These are phyloP conservation scores for Drosophila histrio DNA, from an alignment of 2,888 invertebrate genomes.

Conservation along the genomic window DNA sequence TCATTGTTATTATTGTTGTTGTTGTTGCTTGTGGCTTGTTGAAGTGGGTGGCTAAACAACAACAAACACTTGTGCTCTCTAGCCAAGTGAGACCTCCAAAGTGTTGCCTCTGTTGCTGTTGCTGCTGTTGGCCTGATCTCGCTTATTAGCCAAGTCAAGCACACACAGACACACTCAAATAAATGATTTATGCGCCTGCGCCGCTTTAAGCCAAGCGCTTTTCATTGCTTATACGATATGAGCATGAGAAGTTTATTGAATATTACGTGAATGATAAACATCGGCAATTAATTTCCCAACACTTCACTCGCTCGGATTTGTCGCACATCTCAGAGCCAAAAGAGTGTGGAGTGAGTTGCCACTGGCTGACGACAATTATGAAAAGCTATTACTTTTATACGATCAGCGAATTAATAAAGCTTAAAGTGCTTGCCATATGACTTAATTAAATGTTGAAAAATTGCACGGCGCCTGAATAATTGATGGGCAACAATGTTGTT, in stretches of 20 bases:
- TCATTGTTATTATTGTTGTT: conserved; percentile 36
- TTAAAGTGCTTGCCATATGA: conserved; percentile 65
- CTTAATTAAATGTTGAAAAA: conserved; percentile 75
- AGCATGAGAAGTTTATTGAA: conserved; percentile 56
- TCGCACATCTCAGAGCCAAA: conserved; percentile 44
- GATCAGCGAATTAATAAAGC: conserved; percentile 74
- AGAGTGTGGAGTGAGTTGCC: conserved; percentile 27
- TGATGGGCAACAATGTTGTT: conserved; percentile 38
- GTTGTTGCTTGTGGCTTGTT: conserved; percentile 33
- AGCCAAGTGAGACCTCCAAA: conserved; percentile 54
- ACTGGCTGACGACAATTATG: conserved; percentile 46
- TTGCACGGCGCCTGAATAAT: conserved; percentile 57
- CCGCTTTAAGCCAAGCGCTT: conserved; percentile 41
- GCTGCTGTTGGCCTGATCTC: conserved; percentile 42
- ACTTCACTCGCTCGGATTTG: conserved; percentile 39
- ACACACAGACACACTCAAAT: neutral
- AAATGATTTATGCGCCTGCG: conserved; percentile 48
- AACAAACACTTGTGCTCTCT: conserved; percentile 63
- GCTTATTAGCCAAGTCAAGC: conserved; percentile 65
- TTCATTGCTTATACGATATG: conserved; percentile 33
- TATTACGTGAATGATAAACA: conserved; percentile 64
- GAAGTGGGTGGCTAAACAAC: conserved; percentile 64
- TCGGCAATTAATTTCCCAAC: conserved; percentile 61
- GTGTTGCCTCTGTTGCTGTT: too few relatives aligned
- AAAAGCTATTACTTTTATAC: conserved; percentile 55